Conservation (phyloP, 2,797 vertebrate species). For the Syndactyla subalaris region DNA sequence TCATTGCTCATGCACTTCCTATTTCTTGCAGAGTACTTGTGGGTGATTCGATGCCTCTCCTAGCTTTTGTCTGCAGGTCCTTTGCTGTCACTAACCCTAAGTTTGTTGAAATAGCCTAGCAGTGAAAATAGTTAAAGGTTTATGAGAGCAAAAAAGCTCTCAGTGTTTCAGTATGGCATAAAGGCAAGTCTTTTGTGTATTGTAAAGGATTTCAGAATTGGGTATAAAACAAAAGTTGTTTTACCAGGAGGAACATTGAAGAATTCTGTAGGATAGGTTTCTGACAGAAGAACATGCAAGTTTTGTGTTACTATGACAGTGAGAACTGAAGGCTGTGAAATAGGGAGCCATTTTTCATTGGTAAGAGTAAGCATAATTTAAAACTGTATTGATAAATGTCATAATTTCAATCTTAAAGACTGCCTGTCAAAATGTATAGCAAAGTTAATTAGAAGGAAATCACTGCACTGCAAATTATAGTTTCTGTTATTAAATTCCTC, state of each 20-base stretch:
- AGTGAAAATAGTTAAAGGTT: not conserved
- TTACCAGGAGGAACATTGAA: not conserved
- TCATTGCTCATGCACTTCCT: not conserved
- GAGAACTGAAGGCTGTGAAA: not conserved
- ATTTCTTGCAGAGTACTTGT: not conserved
- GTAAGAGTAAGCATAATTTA: not conserved
- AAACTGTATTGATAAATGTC: not conserved
- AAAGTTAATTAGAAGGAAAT: conserved; percentile 15
- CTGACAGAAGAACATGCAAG: not conserved
- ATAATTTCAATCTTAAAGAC: not conserved
- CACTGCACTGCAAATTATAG: not conserved
- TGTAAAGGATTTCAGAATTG: not conserved
- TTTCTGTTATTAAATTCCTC: not conserved
- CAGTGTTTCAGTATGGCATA: not conserved
- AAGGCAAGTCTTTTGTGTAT: not conserved
- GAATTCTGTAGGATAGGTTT: not conserved
- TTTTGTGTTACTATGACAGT: not conserved
- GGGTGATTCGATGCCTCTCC: not conserved
- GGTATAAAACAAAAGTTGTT: not conserved
- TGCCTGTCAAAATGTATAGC: not conserved
- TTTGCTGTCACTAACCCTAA: not conserved
- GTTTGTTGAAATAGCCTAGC: not conserved
- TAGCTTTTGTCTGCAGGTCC: not conserved
- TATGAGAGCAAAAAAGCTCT: not conserved
- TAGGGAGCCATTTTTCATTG: not conserved